A percentile compares a stretch with the other conserved stretches of the same genome.
Evolutionary conservation across 2,888 invertebrate species (phyloP).

Genomic region (Torymus aiolomorphi): DNA sequence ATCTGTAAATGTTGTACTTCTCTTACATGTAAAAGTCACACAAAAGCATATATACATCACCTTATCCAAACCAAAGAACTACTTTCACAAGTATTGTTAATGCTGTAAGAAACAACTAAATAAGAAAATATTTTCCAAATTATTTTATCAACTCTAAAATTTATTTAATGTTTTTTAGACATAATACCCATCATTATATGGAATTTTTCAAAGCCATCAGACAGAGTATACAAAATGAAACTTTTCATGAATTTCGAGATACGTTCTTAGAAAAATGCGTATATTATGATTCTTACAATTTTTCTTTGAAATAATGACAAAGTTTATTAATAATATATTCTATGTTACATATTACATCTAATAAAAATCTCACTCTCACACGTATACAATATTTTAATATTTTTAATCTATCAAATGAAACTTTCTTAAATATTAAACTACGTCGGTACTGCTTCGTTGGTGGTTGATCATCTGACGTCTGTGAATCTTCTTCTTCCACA

Average conservation of each 20-base stretch:
- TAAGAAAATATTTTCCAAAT: constrained; percentile 27
- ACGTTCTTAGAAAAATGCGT: too few species aligned
- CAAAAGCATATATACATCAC: constrained; percentile 91
- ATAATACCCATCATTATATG: constrained; percentile 90
- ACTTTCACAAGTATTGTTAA: constrained; percentile 87
- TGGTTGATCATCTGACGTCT: too few species aligned
- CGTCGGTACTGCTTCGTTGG: too few species aligned
- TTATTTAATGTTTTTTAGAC: constrained; percentile 77
- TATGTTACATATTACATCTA: too few species aligned
- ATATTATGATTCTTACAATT: too few species aligned
- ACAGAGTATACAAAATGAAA: constrained; percentile 78
- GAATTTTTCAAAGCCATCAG: constrained; percentile 86
- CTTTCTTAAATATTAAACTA: too few species aligned
- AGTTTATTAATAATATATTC: too few species aligned
- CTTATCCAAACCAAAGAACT: constrained; percentile 90
- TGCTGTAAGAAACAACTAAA: constrained; percentile 81
- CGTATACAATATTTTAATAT: too few species aligned
- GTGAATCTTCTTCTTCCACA: too few species aligned
- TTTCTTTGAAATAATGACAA: too few species aligned
- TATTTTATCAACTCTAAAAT: constrained; percentile 8
- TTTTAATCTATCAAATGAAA: too few species aligned
- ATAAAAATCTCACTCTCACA: too few species aligned
- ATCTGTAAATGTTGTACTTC: constrained; percentile 85
- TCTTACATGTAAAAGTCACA: constrained; percentile 88
- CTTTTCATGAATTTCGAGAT: constrained; percentile 77